These are phyloP conservation scores for Tenthredo distinguenda DNA, from an alignment of 2,888 invertebrate genomes.

Conservation along the genomic window DNA sequence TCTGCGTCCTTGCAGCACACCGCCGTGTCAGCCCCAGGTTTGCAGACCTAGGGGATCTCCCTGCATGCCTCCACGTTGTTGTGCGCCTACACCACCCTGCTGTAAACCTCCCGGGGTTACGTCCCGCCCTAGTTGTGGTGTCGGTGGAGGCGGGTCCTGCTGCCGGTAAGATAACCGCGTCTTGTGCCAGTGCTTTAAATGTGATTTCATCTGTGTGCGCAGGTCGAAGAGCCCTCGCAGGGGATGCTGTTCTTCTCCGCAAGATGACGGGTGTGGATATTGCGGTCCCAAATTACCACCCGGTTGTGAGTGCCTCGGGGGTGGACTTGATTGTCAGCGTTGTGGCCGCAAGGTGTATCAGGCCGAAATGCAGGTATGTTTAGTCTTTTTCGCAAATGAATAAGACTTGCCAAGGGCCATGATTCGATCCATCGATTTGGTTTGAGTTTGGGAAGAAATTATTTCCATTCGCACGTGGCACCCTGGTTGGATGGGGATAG, in stretches of 20 bases:
- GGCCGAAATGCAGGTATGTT: slow-evolving; percentile 73
- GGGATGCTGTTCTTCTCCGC: slow-evolving; percentile 54
- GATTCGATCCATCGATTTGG: background rate
- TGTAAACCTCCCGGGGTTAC: slow-evolving; percentile 56
- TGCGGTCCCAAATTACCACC: slow-evolving; percentile 60
- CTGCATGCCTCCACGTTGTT: slow-evolving; percentile 63
- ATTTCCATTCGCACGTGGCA: slow-evolving; percentile 62
- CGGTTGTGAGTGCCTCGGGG: slow-evolving; percentile 72
- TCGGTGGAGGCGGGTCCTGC: slow-evolving; percentile 49
- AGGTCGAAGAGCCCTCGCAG: slow-evolving; percentile 59
- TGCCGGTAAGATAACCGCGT: slow-evolving; percentile 63
- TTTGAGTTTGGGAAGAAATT: too few species aligned
- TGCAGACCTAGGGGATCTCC: slow-evolving; percentile 61
- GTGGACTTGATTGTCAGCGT: slow-evolving; percentile 73
- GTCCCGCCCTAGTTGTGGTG: slow-evolving; percentile 20
- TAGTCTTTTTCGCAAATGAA: background rate
- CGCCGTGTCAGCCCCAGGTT: slow-evolving; percentile 61
- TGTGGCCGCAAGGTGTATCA: slow-evolving; percentile 76
- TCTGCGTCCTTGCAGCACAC: slow-evolving; percentile 61
- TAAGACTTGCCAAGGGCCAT: background rate
- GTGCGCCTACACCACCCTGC: slow-evolving; percentile 61
- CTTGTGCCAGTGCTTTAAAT: slow-evolving; percentile 55
- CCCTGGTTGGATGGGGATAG: background rate
- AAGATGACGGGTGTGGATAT: slow-evolving; percentile 55
- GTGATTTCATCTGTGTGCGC: slow-evolving; percentile 56